phyloP scores from a whole-genome alignment of 2,113 vertebrate genomes.

The Rhynchomys soricoides region DNA sequence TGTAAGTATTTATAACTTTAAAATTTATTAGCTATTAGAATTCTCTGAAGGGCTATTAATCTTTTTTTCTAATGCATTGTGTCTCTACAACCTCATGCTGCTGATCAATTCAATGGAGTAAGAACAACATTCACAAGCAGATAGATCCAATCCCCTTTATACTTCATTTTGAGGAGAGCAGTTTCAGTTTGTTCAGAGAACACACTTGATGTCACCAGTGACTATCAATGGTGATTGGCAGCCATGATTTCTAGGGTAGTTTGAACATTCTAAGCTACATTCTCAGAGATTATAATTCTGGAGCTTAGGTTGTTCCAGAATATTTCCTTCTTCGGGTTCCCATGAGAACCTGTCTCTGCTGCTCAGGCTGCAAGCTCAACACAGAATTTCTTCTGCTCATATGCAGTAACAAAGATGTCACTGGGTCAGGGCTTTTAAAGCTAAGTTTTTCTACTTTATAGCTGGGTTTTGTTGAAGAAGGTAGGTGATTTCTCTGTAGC shows the following conservation, averaged over 20 bases:
- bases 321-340: background rate
- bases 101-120: background rate
- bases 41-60: background rate
- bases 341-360: fast-evolving
- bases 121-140: background rate
- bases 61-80: background rate
- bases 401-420: fast-evolving
- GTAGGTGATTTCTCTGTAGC: background rate
- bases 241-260: fast-evolving
- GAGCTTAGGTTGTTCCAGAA: background rate
- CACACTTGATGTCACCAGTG: too few relatives aligned
- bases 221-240: too few relatives aligned
- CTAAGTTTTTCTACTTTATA: background rate
- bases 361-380: background rate
- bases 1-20: background rate
- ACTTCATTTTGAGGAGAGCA: fast-evolving
- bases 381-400: background rate
- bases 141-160: background rate
- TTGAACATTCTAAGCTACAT: background rate
- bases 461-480: background rate
- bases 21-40: background rate
- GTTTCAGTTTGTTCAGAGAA: background rate
- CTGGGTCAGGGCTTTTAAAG: background rate
- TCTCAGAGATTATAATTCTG: background rate
- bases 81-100: background rate